Conservation (phyloP, 2,113 vertebrate genomes). For the Canis aureus region DNA sequence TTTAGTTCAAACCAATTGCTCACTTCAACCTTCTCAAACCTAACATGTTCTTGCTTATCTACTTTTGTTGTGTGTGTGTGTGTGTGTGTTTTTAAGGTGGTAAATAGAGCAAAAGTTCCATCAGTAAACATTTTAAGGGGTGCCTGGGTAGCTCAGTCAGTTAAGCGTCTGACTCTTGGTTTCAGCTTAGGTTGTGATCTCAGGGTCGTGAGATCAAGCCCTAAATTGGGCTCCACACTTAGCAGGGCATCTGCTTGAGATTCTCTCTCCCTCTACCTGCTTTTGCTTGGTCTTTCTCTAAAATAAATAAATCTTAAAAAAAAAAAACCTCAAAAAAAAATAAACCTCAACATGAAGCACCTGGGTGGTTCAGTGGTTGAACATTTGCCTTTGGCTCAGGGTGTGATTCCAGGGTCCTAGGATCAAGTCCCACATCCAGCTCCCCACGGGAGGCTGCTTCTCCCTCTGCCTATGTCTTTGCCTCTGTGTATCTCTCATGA, state of each 20-base stretch:
- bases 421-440: too few species aligned
- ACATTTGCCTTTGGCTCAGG: too few species aligned
- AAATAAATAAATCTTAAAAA: background rate
- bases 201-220: background rate
- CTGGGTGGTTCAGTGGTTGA: too few species aligned
- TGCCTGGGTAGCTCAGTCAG: background rate
- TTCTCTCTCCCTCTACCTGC: background rate
- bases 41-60: background rate
- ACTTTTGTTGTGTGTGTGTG: background rate
- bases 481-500: too few species aligned
- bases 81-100: background rate
- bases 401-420: too few species aligned
- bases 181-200: background rate
- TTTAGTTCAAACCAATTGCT: background rate
- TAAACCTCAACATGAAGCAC: background rate
- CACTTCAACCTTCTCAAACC: background rate
- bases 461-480: too few species aligned
- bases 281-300: background rate
- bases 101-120: background rate
- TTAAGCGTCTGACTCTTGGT: background rate
- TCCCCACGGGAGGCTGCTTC: too few species aligned
- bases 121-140: background rate
- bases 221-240: background rate
- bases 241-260: background rate
- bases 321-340: background rate